phyloP scores from a whole-genome alignment of 2,113 vertebrate genomes.

The Oreochromis niloticus region DNA sequence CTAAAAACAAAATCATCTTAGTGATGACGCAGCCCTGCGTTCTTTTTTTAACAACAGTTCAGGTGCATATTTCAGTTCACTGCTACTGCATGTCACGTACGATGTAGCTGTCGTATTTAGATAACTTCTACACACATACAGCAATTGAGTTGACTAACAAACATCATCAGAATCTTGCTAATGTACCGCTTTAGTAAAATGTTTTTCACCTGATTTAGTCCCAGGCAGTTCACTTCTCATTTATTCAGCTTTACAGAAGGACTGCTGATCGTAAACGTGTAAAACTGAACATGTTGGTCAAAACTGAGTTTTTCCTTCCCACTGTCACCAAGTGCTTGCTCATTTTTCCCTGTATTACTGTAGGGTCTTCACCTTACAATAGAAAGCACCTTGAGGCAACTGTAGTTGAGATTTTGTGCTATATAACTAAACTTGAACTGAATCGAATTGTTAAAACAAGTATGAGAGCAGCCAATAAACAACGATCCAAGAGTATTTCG shows the following conservation, averaged over 20 bases:
- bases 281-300: neutral
- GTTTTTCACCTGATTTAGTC: neutral
- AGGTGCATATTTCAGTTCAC: neutral
- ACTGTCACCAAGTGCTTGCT: neutral
- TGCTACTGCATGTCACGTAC: neutral
- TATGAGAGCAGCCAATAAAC: neutral
- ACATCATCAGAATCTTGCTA: neutral
- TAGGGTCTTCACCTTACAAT: rapidly evolving
- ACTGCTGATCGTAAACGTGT: neutral
- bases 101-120: neutral
- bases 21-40: rapidly evolving
- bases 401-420: neutral
- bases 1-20: neutral
- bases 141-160: neutral
- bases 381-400: neutral
- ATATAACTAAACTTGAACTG: neutral
- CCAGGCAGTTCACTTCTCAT: rapidly evolving
- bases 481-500: neutral
- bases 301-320: neutral
- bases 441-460: neutral
- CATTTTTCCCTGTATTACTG: neutral
- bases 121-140: neutral
- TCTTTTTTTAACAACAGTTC: neutral
- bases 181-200: neutral
- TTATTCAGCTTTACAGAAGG: neutral